Evolutionary conservation across 2,888 invertebrate species (phyloP).

Genomic region (Nemurella pictetii): DNA sequence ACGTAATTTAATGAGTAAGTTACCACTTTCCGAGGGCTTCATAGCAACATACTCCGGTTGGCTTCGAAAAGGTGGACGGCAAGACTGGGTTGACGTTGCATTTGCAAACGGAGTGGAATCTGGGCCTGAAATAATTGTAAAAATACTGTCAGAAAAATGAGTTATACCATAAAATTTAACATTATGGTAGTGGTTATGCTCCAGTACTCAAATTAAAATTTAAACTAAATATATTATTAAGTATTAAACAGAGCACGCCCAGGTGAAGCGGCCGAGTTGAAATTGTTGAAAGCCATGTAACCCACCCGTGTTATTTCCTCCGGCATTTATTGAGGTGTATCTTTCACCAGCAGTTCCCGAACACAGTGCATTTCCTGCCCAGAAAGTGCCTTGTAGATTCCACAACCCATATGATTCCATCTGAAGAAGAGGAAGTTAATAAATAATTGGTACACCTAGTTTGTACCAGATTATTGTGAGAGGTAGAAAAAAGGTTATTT

Average conservation of each 20-base stretch:
- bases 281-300: constrained; percentile 1
- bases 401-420: constrained; percentile 54
- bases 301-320: background rate
- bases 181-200: no score
- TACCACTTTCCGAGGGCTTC: constrained; percentile 8
- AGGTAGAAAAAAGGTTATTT: no score
- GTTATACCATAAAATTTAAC: no score
- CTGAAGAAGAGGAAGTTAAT: constrained; percentile 43
- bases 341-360: background rate
- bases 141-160: no score
- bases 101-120: background rate
- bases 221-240: no score
- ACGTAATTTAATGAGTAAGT: background rate
- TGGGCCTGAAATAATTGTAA: background rate
- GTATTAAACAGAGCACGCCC: no score
- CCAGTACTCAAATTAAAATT: no score
- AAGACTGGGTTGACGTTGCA: background rate
- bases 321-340: constrained; percentile 6
- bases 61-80: constrained; percentile 4
- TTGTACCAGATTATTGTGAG: background rate
- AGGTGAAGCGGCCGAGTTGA: no score
- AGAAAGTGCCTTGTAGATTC: constrained; percentile 48
- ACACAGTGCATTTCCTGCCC: constrained; percentile 17
- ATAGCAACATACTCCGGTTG: constrained; percentile 23
- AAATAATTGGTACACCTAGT: background rate